Conservation (phyloP, 2,888 invertebrate genomes). For the Caenorhabditis parvicauda region DNA sequence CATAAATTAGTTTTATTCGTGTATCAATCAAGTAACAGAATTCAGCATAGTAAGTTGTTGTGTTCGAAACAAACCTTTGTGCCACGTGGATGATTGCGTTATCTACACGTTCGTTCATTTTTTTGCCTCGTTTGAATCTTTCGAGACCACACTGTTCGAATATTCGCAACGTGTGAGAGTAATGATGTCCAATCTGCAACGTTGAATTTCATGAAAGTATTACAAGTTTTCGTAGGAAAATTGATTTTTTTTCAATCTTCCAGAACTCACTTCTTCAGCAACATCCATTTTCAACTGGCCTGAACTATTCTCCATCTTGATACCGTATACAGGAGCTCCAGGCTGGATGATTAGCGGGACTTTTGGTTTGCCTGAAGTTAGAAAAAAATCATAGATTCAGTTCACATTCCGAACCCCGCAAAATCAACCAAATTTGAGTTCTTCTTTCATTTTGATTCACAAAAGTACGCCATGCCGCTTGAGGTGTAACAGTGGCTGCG, state of each 20-base stretch:
- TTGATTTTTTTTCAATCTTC: neutral
- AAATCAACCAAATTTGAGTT: slow-evolving; percentile 73
- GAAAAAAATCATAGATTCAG: neutral
- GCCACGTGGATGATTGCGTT: slow-evolving; percentile 72
- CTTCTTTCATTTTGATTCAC: slow-evolving; percentile 69
- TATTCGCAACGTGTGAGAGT: slow-evolving; percentile 16
- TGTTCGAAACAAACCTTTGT: too few species aligned
- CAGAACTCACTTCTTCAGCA: slow-evolving; percentile 22
- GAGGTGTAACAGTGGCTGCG: slow-evolving; percentile 53
- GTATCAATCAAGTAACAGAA: too few species aligned
- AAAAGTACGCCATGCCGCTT: slow-evolving; percentile 67
- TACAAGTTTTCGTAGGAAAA: neutral
- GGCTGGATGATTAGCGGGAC: slow-evolving; percentile 71
- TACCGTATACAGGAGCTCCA: slow-evolving; percentile 72
- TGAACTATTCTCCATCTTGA: slow-evolving; percentile 72
- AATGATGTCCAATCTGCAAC: slow-evolving; percentile 29
- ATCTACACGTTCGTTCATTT: slow-evolving; percentile 75
- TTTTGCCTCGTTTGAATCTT: slow-evolving; percentile 69
- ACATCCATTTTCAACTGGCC: slow-evolving; percentile 31
- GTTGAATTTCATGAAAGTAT: neutral
- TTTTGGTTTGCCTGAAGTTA: slow-evolving; percentile 29
- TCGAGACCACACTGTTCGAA: slow-evolving; percentile 34
- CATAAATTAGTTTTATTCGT: too few species aligned
- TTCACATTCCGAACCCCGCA: slow-evolving; percentile 65
- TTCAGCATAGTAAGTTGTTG: too few species aligned